Evolutionary conservation across 2,797 vertebrate genomes (phyloP), one percentile per base, ranked within the genome.

Genomic region (Coendou prehensilis): DNA sequence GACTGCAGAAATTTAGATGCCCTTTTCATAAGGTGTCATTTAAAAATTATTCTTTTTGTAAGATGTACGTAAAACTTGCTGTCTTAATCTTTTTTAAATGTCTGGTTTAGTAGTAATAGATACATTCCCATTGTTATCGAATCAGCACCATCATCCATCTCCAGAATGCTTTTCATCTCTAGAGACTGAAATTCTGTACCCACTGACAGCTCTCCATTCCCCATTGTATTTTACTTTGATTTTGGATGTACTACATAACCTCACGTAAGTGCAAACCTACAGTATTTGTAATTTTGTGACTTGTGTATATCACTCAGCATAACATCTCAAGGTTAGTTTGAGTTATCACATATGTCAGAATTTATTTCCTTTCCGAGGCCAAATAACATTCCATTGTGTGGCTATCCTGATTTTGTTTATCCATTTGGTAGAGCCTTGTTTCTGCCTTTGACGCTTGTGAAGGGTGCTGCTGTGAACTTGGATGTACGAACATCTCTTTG

Each of bases 21-120:
- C 33, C 30, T 30, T 22, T 88, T 56, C 8, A 64, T 57, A 61
- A 30, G 15, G 10, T 54, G 9, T 8, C 6, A 23, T 67, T 81
- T 82, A 56, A 67, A 91, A 82, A 91, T 71, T 79, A 84, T 47
- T 85, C 54, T 90, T 81, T 54, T 87, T 73, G 22, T 71, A 80
- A 59, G 84, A 30, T 84, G 59, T 22, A 26, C 17, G 45, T 56
- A 64, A 47, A 23, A 83, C 61, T 52, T 95, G 45, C 18, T 50
- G 61, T 22, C n/a, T 75, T 45, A 56, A 75, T 41, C 6, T 33
- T 83, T 63, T 82, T 82, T 73, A 54, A 71, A 17, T 69, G 9
- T 52, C 61, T 6, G 52, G 37, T 61, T 89, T 52, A 63, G 18
- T 88, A 33, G 10, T 54, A 18, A n/a, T 45, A 54, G n/a, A 76